Conservation (phyloP, 2,888 invertebrate species). For the Drosophila meridionalis region DNA sequence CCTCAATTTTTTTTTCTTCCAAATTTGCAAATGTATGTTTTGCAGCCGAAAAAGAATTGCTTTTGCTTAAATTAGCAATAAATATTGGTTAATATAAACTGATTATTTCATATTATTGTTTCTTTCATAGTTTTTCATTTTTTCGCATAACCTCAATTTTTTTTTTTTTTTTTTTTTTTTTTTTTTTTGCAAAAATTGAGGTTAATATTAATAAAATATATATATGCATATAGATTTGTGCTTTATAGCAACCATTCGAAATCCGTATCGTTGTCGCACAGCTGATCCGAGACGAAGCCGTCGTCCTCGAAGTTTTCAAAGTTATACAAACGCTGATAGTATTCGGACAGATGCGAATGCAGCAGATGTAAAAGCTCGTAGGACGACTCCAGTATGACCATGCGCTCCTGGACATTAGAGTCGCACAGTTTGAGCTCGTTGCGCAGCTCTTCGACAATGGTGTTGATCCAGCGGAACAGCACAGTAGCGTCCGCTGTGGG, state of each 20-base stretch:
- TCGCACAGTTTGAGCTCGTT: constrained; percentile 39
- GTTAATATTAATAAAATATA: neutral
- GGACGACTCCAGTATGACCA: constrained; percentile 48
- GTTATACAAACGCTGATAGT: constrained; percentile 6
- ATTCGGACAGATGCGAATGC: constrained; percentile 31
- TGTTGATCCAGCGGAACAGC: constrained; percentile 63
- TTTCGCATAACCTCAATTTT: no score
- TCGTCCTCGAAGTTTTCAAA: constrained; percentile 2
- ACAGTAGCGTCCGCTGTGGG: constrained; percentile 45
- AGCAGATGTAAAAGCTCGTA: constrained; percentile 56
- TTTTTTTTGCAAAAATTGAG: no score
- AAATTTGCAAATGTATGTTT: no score
- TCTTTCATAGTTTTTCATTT: no score
- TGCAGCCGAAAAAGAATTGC: no score
- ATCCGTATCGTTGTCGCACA: constrained; percentile 16
- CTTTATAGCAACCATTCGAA: constrained; percentile 31
- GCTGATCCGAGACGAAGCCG: constrained; percentile 22
- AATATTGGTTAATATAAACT: no score
- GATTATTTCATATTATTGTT: no score
- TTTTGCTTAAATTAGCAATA: no score
- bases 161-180: no score
- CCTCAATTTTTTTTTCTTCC: no score
- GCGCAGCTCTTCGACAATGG: constrained; percentile 48
- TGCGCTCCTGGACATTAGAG: constrained; percentile 35
- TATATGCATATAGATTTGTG: neutral